Percentiles rank a stretch among this genome's conserved stretches.
These are phyloP conservation scores for Prolemur simus DNA, from an alignment of 2,113 vertebrate species.

Conservation along the genomic window DNA sequence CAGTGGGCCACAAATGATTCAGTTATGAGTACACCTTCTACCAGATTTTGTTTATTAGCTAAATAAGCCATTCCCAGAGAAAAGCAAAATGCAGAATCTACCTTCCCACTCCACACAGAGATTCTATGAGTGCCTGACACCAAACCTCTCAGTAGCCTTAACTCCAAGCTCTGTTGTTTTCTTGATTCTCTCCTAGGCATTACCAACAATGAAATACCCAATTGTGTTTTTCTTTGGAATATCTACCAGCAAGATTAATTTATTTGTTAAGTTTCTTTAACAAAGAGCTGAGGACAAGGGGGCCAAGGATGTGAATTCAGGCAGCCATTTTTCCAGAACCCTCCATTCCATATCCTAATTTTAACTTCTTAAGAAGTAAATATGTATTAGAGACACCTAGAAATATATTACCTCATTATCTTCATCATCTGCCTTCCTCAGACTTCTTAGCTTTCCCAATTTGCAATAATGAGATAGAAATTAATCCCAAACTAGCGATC, in stretches of 20 bases:
- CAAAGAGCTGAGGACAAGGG: not conserved
- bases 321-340: constrained; percentile 20
- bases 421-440: constrained; percentile 60
- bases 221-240: not conserved
- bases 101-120: not conserved
- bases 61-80: not conserved
- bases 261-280: constrained; percentile 5
- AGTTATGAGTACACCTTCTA: not conserved
- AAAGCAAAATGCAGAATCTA: not conserved
- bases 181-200: not conserved
- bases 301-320: not conserved
- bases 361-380: constrained; percentile 58
- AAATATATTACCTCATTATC: constrained; percentile 60
- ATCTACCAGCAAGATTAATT: not conserved
- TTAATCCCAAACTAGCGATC: constrained; percentile 46
- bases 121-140: not conserved
- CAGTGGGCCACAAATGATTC: not conserved
- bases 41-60: not conserved
- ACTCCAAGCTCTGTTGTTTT: not conserved
- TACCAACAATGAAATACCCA: not conserved
- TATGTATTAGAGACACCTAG: constrained; percentile 56
- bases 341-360: constrained; percentile 3
- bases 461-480: constrained; percentile 63
- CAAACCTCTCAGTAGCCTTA: not conserved
- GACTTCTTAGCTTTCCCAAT: constrained; percentile 59